phyloP scores from a whole-genome alignment of 2,888 invertebrate species.

The Junonia oenone region DNA sequence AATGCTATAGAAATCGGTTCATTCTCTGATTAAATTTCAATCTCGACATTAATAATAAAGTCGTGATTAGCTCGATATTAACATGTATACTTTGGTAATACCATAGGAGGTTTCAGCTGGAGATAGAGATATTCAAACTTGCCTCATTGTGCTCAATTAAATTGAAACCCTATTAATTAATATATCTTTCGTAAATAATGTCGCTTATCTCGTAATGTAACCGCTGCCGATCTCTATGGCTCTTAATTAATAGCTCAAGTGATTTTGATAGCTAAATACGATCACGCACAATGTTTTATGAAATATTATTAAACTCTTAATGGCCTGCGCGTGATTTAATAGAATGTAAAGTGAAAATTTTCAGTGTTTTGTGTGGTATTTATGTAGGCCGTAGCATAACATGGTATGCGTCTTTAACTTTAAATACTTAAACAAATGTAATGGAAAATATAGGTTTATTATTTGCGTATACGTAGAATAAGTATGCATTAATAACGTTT shows the following conservation, averaged over 20 bases:
- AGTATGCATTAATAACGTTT: too few species aligned
- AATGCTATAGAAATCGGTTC: constrained; percentile 61
- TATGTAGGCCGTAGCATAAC: neutral
- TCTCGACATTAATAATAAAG: constrained; percentile 19
- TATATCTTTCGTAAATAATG: constrained; percentile 30
- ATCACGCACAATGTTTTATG: neutral
- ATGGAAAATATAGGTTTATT: too few species aligned
- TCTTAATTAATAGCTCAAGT: constrained; percentile 12
- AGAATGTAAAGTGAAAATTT: neutral
- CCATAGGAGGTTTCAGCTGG: constrained; percentile 10
- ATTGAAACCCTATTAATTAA: constrained; percentile 29
- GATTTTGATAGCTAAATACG: neutral
- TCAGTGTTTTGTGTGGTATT: neutral
- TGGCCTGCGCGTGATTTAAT: neutral
- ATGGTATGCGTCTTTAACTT: too few species aligned
- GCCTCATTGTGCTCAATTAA: constrained; percentile 27
- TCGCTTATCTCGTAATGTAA: constrained; percentile 19
- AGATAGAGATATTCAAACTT: constrained; percentile 21
- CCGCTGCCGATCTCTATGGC: constrained; percentile 4
- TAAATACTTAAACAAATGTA: too few species aligned
- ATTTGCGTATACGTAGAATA: too few species aligned
- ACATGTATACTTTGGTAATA: constrained; percentile 4
- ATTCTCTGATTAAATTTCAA: constrained; percentile 34
- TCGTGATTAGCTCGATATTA: constrained; percentile 12
- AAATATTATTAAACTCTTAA: neutral